These are phyloP conservation scores for Drosophila leonis DNA, from an alignment of 2,888 invertebrate species.

Conservation along the genomic window DNA sequence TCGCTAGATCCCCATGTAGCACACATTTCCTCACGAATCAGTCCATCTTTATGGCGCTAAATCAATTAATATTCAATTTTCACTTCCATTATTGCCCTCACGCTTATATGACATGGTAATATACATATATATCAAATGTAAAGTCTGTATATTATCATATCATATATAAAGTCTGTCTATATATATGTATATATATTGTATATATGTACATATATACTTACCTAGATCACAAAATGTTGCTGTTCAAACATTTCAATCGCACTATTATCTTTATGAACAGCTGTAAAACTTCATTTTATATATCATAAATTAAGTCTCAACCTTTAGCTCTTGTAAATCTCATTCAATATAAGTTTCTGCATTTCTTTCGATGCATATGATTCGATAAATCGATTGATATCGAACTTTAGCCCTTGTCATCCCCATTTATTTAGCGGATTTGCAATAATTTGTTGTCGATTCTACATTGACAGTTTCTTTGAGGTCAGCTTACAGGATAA, in stretches of 20 bases:
- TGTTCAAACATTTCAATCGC: no score
- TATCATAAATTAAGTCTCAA: neutral
- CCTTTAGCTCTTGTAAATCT: neutral
- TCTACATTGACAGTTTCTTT: no score
- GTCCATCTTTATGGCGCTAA: neutral
- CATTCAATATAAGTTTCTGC: neutral
- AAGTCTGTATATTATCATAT: neutral
- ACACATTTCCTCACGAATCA: no score
- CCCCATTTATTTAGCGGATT: no score
- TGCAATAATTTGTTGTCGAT: neutral
- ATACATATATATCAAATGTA: neutral
- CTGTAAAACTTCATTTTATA: no score
- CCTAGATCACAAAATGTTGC: no score
- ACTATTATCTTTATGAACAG: no score
- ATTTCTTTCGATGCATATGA: neutral
- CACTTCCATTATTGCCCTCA: neutral
- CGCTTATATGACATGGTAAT: neutral
- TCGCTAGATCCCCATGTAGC: no score
- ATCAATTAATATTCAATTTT: neutral
- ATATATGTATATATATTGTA: no score
- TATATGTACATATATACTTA: no score
- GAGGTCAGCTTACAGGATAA: neutral
- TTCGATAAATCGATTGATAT: neutral
- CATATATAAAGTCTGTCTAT: no score
- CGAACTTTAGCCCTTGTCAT: neutral